Evolutionary conservation across 2,113 vertebrate genomes (phyloP), one percentile per base, ranked within the genome.

Genomic region (Caretta caretta): DNA sequence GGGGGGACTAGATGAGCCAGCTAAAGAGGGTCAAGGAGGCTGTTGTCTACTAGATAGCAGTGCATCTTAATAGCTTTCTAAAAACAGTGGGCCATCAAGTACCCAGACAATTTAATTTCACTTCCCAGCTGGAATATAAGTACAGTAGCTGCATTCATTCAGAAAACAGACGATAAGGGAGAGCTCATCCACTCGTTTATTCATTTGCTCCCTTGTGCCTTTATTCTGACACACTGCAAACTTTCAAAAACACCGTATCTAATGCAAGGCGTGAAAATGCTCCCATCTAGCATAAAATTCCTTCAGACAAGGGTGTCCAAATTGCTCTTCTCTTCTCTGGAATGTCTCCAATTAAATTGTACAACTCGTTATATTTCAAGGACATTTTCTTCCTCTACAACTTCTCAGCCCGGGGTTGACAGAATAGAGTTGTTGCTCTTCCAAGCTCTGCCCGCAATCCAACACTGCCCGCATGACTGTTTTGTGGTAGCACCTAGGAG

Each of bases 71-170:
- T 93, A 97, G 96, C 94, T 90, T 97, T 97, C 94, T 96, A 92
- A 96, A 97, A 97, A 97, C 97, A 96, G 96, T 93, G 92, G 93
- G 95, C 85, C 87, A 93, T 97, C 95, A 96, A 97, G 96, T 94
- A 93, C 86, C 75, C 50, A 95, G 96, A 95, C 91, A 96, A 96
- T 97, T 97, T 98, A 97, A 98, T 97, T 98, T 97, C 90, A 84
- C 69, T 95, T 97, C 97, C 92, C 96, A 96, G 95, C 95, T 94
- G 97, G 96, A 97, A 96, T 94, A 96, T 90, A 97, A 97, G 92
- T 96, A 96, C 91, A 96, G 92, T 93, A 76, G 65, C 82, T 88
- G 57, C 57, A 92, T 95, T 93, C 90, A 97, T 97, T 97, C 92
- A 93, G 94, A 90, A 97, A 96, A 96, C 19, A 86, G 50, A 89